Evolutionary conservation across 35 echinoderm and acorn worm species (phyloP).

Genomic region (Apostichopus parvimensis): DNA sequence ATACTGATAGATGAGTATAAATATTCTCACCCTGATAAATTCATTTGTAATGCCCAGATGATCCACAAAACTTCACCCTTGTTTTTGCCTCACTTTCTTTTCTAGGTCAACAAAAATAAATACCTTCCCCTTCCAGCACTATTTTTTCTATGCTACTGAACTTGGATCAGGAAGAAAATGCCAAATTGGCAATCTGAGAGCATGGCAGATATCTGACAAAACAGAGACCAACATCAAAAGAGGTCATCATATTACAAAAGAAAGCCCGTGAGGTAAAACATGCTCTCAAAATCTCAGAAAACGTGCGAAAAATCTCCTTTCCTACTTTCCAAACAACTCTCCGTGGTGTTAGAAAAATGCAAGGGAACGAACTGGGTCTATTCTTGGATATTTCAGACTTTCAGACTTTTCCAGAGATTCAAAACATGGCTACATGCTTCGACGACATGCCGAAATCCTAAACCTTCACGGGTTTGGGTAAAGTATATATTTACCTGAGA

Average conservation of each 20-base stretch:
- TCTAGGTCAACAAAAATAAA: conserved; percentile 53
- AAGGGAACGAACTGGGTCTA: no score
- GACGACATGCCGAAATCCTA: no score
- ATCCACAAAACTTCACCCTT: background rate
- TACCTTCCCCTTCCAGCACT: background rate
- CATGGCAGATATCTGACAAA: background rate
- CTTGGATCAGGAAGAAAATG: conserved; percentile 12
- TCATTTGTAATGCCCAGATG: conserved; percentile 37
- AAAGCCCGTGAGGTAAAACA: conserved; percentile 14
- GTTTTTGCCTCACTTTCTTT: background rate
- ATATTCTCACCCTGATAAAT: background rate
- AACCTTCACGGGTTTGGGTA: no score
- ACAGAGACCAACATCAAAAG: conserved; percentile 8
- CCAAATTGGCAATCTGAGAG: conserved; percentile 30
- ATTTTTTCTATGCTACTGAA: conserved; percentile 25
- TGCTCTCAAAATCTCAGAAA: no score
- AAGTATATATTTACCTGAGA: no score
- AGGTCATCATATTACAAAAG: conserved; percentile 18
- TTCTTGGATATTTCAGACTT: no score
- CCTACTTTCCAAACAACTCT: no score
- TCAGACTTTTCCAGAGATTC: no score
- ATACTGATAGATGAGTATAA: conserved; percentile 22
- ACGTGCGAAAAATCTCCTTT: no score
- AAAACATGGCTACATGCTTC: no score
- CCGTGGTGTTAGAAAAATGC: no score